Evolutionary conservation across 2,113 vertebrate genomes (phyloP).

Genomic region (Trematomus loennbergii): DNA sequence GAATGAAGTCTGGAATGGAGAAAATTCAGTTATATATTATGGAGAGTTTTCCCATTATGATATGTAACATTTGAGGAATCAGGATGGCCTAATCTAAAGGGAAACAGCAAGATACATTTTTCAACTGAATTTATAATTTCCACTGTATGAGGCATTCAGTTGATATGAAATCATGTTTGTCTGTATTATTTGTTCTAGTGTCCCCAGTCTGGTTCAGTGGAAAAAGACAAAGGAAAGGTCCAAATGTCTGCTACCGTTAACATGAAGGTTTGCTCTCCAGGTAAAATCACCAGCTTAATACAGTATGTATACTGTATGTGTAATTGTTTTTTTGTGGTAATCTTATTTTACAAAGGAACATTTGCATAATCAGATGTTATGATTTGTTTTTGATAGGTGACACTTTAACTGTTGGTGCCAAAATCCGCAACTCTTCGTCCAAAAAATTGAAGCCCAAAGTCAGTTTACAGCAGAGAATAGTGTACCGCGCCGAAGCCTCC

Average conservation of each 20-base stretch:
- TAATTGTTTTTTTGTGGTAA: not conserved
- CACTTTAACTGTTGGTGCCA: conserved; percentile 54
- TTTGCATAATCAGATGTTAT: conserved; percentile 9
- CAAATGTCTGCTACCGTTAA: conserved; percentile 55
- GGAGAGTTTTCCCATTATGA: not conserved
- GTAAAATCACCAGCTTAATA: conserved; percentile 44
- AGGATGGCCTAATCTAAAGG: not conserved
- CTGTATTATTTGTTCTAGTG: conserved; percentile 41
- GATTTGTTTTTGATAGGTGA: conserved; percentile 66
- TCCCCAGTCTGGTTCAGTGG: conserved; percentile 50
- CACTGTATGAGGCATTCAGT: not conserved
- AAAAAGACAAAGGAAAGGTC: conserved; percentile 62
- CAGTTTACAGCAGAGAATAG: conserved; percentile 53
- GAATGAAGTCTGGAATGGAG: not conserved
- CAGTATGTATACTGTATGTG: not conserved
- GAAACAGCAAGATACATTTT: not conserved
- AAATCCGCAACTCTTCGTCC: conserved; percentile 70
- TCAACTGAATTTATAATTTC: conserved; percentile 12
- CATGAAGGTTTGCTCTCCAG: conserved; percentile 64
- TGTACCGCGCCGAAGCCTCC: conserved; percentile 22
- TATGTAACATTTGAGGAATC: not conserved
- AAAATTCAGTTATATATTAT: not conserved
- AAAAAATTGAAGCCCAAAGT: conserved; percentile 69
- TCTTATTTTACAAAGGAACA: not conserved
- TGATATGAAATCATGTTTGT: conserved; percentile 8